Evolutionary conservation across 2,113 vertebrate species (phyloP).

Genomic region (Noturus placidus): DNA sequence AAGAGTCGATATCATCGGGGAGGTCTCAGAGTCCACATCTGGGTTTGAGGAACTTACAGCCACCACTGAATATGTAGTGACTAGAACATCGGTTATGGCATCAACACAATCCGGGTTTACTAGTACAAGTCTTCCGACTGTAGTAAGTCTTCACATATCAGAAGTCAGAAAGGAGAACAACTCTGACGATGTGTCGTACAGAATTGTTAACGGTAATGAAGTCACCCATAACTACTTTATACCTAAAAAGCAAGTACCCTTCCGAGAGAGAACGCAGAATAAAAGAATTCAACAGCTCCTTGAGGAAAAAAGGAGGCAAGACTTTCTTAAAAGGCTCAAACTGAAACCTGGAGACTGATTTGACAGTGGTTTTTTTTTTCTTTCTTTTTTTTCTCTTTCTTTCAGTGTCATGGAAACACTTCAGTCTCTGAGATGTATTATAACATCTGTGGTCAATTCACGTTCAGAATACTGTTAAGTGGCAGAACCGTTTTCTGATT

Average conservation of each 20-base stretch:
- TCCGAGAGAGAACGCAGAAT: conserved; percentile 86
- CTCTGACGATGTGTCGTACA: conserved; percentile 78
- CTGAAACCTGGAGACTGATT: conserved; percentile 60
- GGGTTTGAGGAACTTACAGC: conserved; percentile 22
- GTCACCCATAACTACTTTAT: conserved; percentile 77
- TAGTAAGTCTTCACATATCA: conserved; percentile 44
- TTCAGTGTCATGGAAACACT: conserved; percentile 25
- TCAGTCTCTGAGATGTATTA: conserved; percentile 19
- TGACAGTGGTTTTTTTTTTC: neutral
- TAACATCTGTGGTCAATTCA: conserved; percentile 8
- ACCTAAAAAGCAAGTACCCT: conserved; percentile 66
- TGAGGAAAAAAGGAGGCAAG: conserved; percentile 76
- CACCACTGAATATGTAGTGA: neutral
- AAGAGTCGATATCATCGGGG: neutral
- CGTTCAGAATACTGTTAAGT: neutral
- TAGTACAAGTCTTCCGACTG: conserved; percentile 23
- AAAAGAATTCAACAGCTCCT: conserved; percentile 91
- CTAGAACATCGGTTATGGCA: neutral
- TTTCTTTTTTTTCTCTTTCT: neutral
- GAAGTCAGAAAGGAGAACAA: conserved; percentile 79
- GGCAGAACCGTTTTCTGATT: neutral
- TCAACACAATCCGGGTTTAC: neutral
- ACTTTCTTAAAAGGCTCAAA: conserved; percentile 59
- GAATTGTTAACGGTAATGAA: conserved; percentile 70
- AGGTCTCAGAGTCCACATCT: conserved; percentile 5